These are phyloP conservation scores for Helicoverpa assulta DNA, from an alignment of 2,888 invertebrate genomes.

Conservation along the genomic window DNA sequence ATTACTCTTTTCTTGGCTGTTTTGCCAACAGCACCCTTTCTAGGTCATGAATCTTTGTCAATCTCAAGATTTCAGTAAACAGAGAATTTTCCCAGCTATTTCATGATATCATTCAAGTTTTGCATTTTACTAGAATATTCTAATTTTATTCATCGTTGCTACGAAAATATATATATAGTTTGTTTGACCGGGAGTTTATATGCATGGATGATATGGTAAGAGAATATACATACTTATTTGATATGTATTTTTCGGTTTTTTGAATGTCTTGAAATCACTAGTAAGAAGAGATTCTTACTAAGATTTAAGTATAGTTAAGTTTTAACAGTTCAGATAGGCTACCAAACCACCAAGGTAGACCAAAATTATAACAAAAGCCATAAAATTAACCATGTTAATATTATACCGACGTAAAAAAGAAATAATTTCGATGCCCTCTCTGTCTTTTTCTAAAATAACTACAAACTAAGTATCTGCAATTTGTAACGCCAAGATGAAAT, in stretches of 20 bases:
- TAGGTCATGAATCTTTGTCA: slow-evolving; percentile 51
- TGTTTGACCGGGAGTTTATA: not conserved
- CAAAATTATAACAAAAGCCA: no score
- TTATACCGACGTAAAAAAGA: not conserved
- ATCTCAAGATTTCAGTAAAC: slow-evolving; percentile 31
- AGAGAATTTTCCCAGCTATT: slow-evolving; percentile 45
- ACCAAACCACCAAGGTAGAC: no score
- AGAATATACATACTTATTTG: no score
- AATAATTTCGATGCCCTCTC: not conserved
- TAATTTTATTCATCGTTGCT: slow-evolving; percentile 7
- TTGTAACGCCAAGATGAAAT: slow-evolving; percentile 8
- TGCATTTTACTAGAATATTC: slow-evolving; percentile 25
- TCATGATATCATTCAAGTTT: slow-evolving; percentile 20
- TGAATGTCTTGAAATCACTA: no score
- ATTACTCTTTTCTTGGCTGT: slow-evolving; percentile 11
- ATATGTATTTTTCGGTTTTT: no score
- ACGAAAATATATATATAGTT: not conserved
- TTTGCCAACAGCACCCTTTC: slow-evolving; percentile 29
- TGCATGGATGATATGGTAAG: no score
- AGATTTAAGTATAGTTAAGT: no score
- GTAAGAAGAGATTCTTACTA: no score
- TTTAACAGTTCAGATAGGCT: no score
- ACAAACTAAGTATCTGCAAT: slow-evolving; percentile 4
- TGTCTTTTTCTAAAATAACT: not conserved
- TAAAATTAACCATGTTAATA: no score